Evolutionary conservation across 2,113 vertebrate genomes (phyloP), one percentile per base, ranked within the genome.

Genomic region (Galbula dea): DNA sequence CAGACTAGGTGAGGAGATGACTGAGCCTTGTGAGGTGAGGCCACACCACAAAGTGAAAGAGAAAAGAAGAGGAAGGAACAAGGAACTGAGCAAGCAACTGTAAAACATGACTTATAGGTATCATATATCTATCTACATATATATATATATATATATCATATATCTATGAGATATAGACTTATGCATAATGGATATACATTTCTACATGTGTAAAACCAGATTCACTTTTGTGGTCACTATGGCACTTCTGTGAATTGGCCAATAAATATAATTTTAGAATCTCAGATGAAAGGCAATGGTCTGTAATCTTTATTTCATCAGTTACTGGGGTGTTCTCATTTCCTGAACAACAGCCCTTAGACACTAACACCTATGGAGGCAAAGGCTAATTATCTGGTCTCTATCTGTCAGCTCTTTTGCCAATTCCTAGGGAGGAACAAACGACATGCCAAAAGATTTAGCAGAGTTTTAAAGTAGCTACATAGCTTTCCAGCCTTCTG

Each of bases 191-290:
- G 43, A 96, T 95, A 96, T 73, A 97, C 94, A 94, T 96, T 95
- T 96, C 87, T 96, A 97, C 92, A 72, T 93, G 94, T 97, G 93
- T 96, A 96, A 97, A 97, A 96, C 85, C 95, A 96, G 89, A 92
- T 95, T 96, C 67, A 96, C 98, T 98, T 98, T 95, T 97, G 98
- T 98, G 98, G 98, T 99, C 98, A 98, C 97, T 97, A 97, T 12
- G 94, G 97, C 98, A 98, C 98, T 99, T 98, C 98, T 99, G 98
- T 99, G 98, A 98, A 98, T 98, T 97, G 98, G 97, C 98, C 98
- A 99, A 99, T 99, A 99, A 99, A 99, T 98, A 98, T 98, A 97
- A 98, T 98, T 98, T 98, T 99, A 98, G 98, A 98, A 98, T 98
- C 98, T 98, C 97, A 98, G 97, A 98, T 95, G 97, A 97, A 97